Base-by-base conservation (phyloP, 2,113 vertebrate species). In the Diadophis punctatus region DNA sequence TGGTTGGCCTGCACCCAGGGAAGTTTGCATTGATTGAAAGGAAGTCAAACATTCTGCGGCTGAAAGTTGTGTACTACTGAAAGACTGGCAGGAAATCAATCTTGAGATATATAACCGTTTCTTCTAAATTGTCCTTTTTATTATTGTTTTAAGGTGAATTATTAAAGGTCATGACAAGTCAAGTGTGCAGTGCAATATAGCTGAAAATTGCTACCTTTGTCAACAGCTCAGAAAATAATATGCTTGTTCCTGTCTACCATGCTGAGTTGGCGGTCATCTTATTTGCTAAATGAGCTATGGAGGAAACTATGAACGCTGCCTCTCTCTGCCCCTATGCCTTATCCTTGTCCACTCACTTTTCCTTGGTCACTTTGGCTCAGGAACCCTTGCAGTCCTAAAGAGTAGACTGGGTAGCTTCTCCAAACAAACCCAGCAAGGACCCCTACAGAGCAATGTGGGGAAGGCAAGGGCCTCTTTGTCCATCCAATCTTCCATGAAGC, bases 71-170 rank as follows among this genome's bases (percentile, higher is more conserved):
- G 87, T 55, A 86, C 56, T 86, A 90, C 55, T 86, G 91, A 51
- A 51, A 53, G 53, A 93, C 87, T 94, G 96, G 91, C 96, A 97
- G 94, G 49, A 96, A 96, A 96, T 96, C 96, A 48, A 90, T 95
- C 94, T 90, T 94, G 95, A 96, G 93, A 91, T 94, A 93, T 80
- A 80, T 1, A 93, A 90, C 91, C 85, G 49, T 91, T 55, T 92
- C 58, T 90, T 86, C 93, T 93, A 94, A 95, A 95, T 53, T 91
- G 86, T 92, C 94, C 90, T 93, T 95, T 92, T 92, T 91, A 95
- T 93, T 91, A 91, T 93, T 94, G 94, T 93, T 96, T 94, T 92
- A 94, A 95, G 96, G 94, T 91, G 94, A 95, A 96, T 97, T 96
- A 96, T 97, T 94, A 93, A 87, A 95, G 96, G 93, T 87, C 93